Conservation (phyloP, 2,113 vertebrate species). For the Notiomystis cincta region DNA sequence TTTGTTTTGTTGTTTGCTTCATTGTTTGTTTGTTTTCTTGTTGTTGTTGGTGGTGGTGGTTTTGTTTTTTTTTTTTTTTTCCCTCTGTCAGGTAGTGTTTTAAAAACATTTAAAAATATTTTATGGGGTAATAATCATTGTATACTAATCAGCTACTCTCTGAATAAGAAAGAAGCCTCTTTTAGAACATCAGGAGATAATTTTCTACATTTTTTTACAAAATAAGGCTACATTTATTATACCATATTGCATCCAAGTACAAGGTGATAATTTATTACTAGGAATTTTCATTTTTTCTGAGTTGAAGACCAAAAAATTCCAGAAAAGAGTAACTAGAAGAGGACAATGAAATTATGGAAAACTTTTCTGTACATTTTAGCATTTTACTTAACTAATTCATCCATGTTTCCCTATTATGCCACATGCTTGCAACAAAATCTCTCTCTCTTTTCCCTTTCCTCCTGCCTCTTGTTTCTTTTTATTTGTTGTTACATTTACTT, state of each 20-base stretch:
- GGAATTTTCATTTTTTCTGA: neutral
- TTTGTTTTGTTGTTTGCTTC: neutral
- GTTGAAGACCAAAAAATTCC: neutral
- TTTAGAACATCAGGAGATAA: neutral
- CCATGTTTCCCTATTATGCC: neutral
- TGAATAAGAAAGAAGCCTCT: neutral
- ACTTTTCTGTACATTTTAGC: accelerated
- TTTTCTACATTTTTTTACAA: neutral
- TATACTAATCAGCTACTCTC: neutral
- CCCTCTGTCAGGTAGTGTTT: accelerated
- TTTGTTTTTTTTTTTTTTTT: neutral
- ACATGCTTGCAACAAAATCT: neutral
- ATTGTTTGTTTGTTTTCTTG: neutral
- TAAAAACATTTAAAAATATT: neutral
- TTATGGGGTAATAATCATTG: neutral
- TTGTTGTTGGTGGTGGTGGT: no score
- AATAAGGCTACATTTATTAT: neutral
- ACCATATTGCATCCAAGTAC: neutral
- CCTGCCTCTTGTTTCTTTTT: neutral
- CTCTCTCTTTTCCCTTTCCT: neutral
- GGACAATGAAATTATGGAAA: neutral
- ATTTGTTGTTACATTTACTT: neutral
- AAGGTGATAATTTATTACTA: neutral
- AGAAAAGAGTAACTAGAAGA: neutral
- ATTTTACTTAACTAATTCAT: neutral